Base-by-base conservation (phyloP, 2,797 vertebrate species). In the Lacerta bilineata region DNA sequence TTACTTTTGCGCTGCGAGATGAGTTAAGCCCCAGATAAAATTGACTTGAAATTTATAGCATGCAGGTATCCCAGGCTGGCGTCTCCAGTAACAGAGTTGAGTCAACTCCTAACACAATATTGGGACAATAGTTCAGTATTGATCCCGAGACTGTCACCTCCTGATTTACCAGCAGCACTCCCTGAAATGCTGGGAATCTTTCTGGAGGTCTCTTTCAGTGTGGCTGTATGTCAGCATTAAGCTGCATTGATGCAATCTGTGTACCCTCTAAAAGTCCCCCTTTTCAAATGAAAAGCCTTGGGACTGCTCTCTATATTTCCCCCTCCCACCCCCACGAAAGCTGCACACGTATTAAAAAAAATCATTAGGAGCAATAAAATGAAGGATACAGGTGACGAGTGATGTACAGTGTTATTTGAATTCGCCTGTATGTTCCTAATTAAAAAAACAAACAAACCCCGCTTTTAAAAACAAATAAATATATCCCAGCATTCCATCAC, bases 361-460 rank as follows among this genome's bases (percentile, higher is more conserved):
- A 82, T 81, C 91, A 92, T 87, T 92, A 94, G 83, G 27, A 68
- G 87, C 82, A 84, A 93, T 91, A 90, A 90, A 83, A 87, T 86
- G 7, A 27, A 80, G 50, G 88, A 41, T 84, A 4, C 88, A 59
- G 55, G 87, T 87, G 79, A 94, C 94, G 84, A 95, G 76, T 84
- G 81, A 93, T 4, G 25, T 61, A 86, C 78, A 8, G 72, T 87
- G 69, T 80, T 90, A 89, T 91, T 95, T 92, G 86, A 92, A 93
- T 93, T 93, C 83, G 76, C 90, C 91, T 84, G 87, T 93, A 93
- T 41, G 85, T 88, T 92, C 93, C 91, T 87, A 88, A 85, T 94
- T 92, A 95, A 93, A 95, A 93, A 95, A 93, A 95, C n/a, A 33
- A 33, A 33, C 33, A 55, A 94, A 87, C 50, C 23, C 75, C 59